Base-by-base conservation (phyloP, 2,113 vertebrate genomes). In the Campylorhamphus procurvoides region DNA sequence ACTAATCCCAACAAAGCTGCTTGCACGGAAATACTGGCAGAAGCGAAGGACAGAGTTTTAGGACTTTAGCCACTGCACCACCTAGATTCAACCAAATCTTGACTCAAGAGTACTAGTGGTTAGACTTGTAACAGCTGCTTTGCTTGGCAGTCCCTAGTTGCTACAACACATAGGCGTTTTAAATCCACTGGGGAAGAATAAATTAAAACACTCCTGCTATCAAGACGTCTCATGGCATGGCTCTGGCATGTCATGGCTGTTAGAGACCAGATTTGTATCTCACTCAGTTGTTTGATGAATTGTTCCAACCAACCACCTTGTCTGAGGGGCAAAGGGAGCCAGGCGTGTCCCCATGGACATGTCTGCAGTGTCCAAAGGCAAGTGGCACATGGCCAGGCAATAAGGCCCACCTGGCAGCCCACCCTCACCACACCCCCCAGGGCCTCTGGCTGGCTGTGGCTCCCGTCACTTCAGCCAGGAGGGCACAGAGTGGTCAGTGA, bases 231-330 rank as follows among this genome's bases (percentile, higher is more conserved):
- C 37, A 62, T 8, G 3, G 6, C n/a, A 76, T 7, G 5, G 15
- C 0, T 0, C 35, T 64, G 22, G 58, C 10, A 25, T 3, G 2
- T 35, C 52, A 77, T 1, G 1, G 25, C 24, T 50, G 49, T 27
- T 50, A 25, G 13, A 50, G 49, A 25, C 24, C 49, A 25, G 49
- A 50, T 50, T 50, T 50, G 25, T 27, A 50, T 50, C 13, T 15
- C 49, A 50, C 49, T 24, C 4, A 50, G 49, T 27, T 50, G 49
- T 50, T 50, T 15, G 24, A 50, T 50, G 24, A 13, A 27, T 50
- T 24, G 49, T 25, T 50, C 25, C 7, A 50, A 50, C 15, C 49
- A 50, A 27, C 49, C 49, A 25, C 25, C 49, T 50, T 50, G 49
- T 50, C 49, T 50, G 25, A 6, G 49, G 49, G 25, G 49, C 25